These are phyloP conservation scores for Temnothorax curvispinosus DNA, from an alignment of 1,140 invertebrate genomes.

Conservation along the genomic window DNA sequence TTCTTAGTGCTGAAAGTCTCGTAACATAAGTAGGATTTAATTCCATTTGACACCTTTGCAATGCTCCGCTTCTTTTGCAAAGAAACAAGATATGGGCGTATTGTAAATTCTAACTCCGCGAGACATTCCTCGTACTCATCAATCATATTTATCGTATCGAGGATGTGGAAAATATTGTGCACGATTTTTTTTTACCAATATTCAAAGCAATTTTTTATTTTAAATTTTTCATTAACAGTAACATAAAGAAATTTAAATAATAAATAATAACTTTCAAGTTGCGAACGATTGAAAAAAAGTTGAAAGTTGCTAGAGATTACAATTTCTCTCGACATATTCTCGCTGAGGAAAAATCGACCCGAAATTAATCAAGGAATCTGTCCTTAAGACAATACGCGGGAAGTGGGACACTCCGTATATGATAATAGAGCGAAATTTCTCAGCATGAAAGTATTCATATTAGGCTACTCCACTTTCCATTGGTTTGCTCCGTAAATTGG, in stretches of 20 bases:
- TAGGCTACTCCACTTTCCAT: constrained; percentile 6
- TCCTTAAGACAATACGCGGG: constrained; percentile 31
- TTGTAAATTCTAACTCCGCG: not conserved
- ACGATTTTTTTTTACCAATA: not conserved
- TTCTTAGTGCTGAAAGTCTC: not conserved
- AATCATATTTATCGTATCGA: not conserved
- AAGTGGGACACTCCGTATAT: constrained; percentile 39
- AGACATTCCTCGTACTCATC: not conserved
- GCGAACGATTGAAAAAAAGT: not conserved
- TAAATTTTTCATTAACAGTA: not conserved
- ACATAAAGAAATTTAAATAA: not conserved
- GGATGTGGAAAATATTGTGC: not conserved
- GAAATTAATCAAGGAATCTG: constrained; percentile 18
- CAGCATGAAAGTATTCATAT: constrained; percentile 22
- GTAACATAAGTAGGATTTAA: constrained; percentile 30
- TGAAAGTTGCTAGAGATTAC: not conserved
- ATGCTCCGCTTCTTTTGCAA: not conserved
- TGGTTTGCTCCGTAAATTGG: not conserved
- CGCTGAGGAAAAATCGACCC: not conserved
- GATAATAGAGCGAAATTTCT: constrained; percentile 35
- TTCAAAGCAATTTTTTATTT: not conserved
- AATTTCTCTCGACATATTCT: not conserved
- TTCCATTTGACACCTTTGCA: not conserved
- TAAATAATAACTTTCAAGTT: not conserved
- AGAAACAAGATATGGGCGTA: not conserved